Percentiles rank a stretch among this genome's conserved stretches.
phyloP scores from a whole-genome alignment of 23 tunicate species.

The Trididemnum miniatum region DNA sequence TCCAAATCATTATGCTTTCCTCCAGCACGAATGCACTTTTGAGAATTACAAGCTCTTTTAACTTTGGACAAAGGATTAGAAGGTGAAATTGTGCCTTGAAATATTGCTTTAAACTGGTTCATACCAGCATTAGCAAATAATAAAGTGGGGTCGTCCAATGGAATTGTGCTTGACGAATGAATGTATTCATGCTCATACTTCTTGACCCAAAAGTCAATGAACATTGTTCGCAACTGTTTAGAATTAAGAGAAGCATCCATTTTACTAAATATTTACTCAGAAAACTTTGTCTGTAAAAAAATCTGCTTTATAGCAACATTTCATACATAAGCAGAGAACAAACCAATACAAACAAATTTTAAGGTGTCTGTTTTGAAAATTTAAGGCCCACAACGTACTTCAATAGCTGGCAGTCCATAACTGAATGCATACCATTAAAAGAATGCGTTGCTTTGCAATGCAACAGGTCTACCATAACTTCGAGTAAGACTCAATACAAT shows the following conservation, averaged over 20 bases:
- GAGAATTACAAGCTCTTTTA: conserved; percentile 70
- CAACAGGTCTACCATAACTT: no score
- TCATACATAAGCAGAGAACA: no score
- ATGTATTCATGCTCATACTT: conserved; percentile 64
- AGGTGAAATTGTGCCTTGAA: conserved; percentile 76
- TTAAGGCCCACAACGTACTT: no score
- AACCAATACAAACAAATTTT: no score
- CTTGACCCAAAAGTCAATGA: conserved; percentile 65
- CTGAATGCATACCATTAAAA: no score
- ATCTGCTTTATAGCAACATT: no score
- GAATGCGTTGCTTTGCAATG: no score
- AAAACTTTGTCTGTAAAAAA: no score
- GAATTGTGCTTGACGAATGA: conserved; percentile 80
- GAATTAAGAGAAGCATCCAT: conserved; percentile 85
- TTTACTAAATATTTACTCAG: no score
- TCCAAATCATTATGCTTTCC: conserved; percentile 98
- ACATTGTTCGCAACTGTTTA: conserved; percentile 59
- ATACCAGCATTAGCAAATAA: conserved; percentile 87
- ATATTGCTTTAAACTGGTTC: conserved; percentile 84
- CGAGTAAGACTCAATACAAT: no score
- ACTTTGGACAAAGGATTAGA: conserved; percentile 55
- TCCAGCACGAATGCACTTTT: conserved; percentile 90
- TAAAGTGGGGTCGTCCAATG: conserved; percentile 83
- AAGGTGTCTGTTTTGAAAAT: no score
- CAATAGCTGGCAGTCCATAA: no score